Evolutionary conservation across 2,113 vertebrate species (phyloP).

Genomic region (Apistogramma diplotaenia): DNA sequence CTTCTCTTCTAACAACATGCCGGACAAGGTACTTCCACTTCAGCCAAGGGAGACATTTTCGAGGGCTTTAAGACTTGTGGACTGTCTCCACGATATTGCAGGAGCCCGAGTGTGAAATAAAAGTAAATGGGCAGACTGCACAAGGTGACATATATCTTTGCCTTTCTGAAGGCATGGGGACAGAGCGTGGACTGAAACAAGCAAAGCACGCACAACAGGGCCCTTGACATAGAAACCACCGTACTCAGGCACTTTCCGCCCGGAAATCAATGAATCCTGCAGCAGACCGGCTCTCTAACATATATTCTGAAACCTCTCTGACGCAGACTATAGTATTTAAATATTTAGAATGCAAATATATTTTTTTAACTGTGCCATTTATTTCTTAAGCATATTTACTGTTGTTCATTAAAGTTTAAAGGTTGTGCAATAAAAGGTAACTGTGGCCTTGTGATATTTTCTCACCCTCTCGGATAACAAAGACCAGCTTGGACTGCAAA

Average conservation of each 20-base stretch:
- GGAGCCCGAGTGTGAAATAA: constrained; percentile 72
- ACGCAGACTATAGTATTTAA: constrained; percentile 13
- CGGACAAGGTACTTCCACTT: constrained; percentile 53
- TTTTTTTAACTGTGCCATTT: not conserved
- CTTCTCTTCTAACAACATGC: constrained; percentile 50
- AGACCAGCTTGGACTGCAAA: not conserved
- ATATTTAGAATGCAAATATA: constrained; percentile 33
- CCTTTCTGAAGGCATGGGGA: constrained; percentile 68
- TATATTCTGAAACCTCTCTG: constrained; percentile 20
- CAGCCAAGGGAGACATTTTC: constrained; percentile 68
- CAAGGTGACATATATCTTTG: constrained; percentile 69
- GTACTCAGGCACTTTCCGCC: constrained; percentile 54
- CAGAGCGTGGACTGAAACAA: constrained; percentile 41
- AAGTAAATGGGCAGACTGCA: constrained; percentile 70
- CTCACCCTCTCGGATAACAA: not conserved
- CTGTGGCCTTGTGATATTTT: not conserved
- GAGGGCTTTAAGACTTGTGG: constrained; percentile 64
- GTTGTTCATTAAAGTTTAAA: constrained; percentile 25
- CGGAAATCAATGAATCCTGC: constrained; percentile 54
- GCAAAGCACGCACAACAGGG: constrained; percentile 26
- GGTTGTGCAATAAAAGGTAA: constrained; percentile 22
- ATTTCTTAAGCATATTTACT: constrained; percentile 15
- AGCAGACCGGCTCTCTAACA: constrained; percentile 7
- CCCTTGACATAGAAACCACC: constrained; percentile 57
- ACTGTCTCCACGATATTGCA: constrained; percentile 63